Evolutionary conservation across 2,797 vertebrate genomes (phyloP), one percentile per base, ranked within the genome.

Genomic region (Neopelma chrysocephalum): DNA sequence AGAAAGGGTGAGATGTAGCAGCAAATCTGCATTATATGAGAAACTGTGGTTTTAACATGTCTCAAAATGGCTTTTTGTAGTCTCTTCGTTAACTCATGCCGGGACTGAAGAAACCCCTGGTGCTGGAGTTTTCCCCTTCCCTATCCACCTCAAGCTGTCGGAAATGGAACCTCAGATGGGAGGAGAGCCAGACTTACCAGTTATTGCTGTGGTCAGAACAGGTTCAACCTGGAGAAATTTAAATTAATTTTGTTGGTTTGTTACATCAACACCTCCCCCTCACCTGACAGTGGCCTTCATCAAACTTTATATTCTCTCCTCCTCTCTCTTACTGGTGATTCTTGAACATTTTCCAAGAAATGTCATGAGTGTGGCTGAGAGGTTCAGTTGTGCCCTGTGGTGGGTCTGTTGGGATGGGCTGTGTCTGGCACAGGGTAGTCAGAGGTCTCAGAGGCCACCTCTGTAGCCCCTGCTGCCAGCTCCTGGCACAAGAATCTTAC

Each of bases 261-360:
- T 45, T 54, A 12, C 12, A 5, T 10, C 45, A 45, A 17, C 51
- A 8, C 2, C 14, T 58, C 21, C 11, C 34, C 15, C 11, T 79
- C 17, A 21, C 58, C 34, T 31, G 36, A 25, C 0, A 0, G 0
- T 69, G 18, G 21, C 6, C 3, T 50, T 45, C 20, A 31, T 71
- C 61, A 70, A 10, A 38, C 0, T 0, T 16, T 54, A 58, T 38
- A 12, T 32, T 84, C 18, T 60, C 21, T 34, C 18, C 3, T 31
- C 4, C 6, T 45, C 13, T 81, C 19, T 57, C 22, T 82, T 29
- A 23, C 3, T 0, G 0, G 13, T 56, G 26, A 50, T 82, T 72
- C 26, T 29, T 42, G 36, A 64, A 42, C 0, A 1, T 9, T 38
- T 48, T 57, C 45, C 14, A 34, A 23, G 27, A 43, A 13, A 11